A percentile compares a stretch with the other conserved stretches of the same genome.
Conservation (phyloP, 2,888 invertebrate genomes). For the Labia minor region DNA sequence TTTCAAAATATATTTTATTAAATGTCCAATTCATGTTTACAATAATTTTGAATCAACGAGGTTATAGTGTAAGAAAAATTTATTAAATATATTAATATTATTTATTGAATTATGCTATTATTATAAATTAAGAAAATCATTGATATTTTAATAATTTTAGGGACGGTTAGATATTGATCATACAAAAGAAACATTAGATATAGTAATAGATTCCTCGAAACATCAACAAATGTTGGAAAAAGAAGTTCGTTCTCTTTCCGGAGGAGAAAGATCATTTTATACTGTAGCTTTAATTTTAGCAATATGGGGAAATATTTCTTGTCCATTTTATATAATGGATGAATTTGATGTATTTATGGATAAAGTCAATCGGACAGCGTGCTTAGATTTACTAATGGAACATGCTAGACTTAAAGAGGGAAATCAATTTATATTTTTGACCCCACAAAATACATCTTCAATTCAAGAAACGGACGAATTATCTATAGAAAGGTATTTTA, state of each 20-base stretch:
- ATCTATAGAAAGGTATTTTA: not conserved
- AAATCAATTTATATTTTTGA: conserved; percentile 80
- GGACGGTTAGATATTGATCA: conserved; percentile 48
- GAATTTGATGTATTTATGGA: conserved; percentile 98
- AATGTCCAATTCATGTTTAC: conserved; percentile 16
- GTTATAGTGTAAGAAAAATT: conserved; percentile 14
- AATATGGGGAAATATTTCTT: conserved; percentile 82
- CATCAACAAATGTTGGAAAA: conserved; percentile 38
- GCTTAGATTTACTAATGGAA: conserved; percentile 64
- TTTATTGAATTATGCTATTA: too few relatives aligned
- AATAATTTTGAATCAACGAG: not conserved
- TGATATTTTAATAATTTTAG: conserved; percentile 31
- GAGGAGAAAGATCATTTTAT: conserved; percentile 92
- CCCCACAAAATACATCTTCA: conserved; percentile 67
- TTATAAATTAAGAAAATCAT: conserved; percentile 41
- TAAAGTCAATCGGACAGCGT: conserved; percentile 66
- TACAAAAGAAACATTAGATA: conserved; percentile 37
- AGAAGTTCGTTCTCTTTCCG: conserved; percentile 65
- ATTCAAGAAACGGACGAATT: conserved; percentile 29
- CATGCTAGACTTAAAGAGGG: conserved; percentile 56
- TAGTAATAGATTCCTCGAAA: conserved; percentile 46
- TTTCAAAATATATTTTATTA: not conserved
- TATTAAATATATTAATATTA: not conserved
- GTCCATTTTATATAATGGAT: conserved; percentile 88
- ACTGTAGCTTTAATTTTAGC: conserved; percentile 88